Evolutionary conservation across 2,113 vertebrate genomes (phyloP).

Genomic region (Coturnix japonica): DNA sequence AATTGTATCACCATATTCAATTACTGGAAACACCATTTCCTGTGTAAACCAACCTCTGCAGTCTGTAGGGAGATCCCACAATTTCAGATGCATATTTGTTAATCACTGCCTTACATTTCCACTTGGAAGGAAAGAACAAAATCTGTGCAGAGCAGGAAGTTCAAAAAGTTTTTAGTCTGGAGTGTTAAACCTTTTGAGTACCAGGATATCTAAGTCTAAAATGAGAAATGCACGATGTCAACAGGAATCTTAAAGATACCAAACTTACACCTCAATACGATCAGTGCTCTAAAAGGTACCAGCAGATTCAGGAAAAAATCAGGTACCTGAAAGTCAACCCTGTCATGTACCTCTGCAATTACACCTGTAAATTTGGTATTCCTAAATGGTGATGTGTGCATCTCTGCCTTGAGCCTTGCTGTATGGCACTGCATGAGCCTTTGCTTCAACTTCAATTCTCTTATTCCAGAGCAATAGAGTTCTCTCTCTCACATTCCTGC

Average conservation of each 20-base stretch:
- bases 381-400: fast-evolving
- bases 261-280: background rate
- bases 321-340: background rate
- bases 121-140: slow-evolving; percentile 25
- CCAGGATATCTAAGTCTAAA: background rate
- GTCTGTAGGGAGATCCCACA: background rate
- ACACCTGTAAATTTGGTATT: background rate
- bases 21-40: slow-evolving; percentile 65
- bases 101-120: background rate
- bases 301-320: background rate
- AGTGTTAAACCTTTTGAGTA: background rate
- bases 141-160: slow-evolving; percentile 1
- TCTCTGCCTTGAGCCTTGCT: background rate
- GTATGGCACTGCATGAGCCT: background rate
- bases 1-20: slow-evolving; percentile 60
- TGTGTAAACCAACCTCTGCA: background rate
- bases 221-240: background rate
- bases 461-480: background rate
- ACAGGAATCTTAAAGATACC: background rate
- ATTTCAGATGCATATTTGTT: slow-evolving; percentile 34
- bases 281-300: background rate
- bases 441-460: background rate
- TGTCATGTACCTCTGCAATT: background rate
- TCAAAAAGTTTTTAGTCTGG: slow-evolving; percentile 20
- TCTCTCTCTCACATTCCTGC: background rate